Base-by-base conservation (phyloP, 2,113 vertebrate species). In the Rhagologus leucostigma region DNA sequence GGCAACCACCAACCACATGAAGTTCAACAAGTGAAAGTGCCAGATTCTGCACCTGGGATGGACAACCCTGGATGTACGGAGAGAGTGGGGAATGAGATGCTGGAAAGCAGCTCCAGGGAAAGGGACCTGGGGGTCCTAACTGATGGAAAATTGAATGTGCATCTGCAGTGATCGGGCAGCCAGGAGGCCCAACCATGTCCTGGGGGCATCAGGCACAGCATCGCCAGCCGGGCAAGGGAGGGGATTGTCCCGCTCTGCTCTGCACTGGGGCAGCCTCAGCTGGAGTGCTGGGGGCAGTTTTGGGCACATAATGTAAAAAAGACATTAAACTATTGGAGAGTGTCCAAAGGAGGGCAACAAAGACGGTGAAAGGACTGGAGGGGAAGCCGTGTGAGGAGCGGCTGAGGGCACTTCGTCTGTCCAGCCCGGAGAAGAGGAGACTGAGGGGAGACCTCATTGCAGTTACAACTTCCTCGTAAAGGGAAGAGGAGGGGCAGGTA, bases 111-210 rank as follows among this genome's bases (percentile, higher is more conserved):
- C 1, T 6, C n/a, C 46, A 49, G 0, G 0, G 1, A 50, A 69
- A 37, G n/a, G 24, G 18, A 69, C 17, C 11, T 55, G 39, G 3
- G 39, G 6, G 5, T 23, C 10, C 22, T 39, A 49, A 3, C 17
- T 0, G 0, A 3, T 27, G 41, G 11, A 11, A 63, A 22, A 11
- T 2, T 55, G 29, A 2, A 39, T 1, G 12, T 7, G n/a, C 33
- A 1, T 0, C 41, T 37, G 49, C 68, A 64, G n/a, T 33, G 68
- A 29, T 33, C 68, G 63, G 68, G 39, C 17, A 63, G 47, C 68
- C 81, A 55, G n/a, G 39, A 55, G 39, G 1, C 9, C 27, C 39
- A 53, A 1, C 4, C 20, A 2, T 52, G 46, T 60, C 79, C 65
- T 83, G 65, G 46, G 24, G 29, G 1, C 44, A 59, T 59, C 53